Evolutionary conservation across 1,140 invertebrate genomes (phyloP).

Genomic region (Mesaphorura yosii): DNA sequence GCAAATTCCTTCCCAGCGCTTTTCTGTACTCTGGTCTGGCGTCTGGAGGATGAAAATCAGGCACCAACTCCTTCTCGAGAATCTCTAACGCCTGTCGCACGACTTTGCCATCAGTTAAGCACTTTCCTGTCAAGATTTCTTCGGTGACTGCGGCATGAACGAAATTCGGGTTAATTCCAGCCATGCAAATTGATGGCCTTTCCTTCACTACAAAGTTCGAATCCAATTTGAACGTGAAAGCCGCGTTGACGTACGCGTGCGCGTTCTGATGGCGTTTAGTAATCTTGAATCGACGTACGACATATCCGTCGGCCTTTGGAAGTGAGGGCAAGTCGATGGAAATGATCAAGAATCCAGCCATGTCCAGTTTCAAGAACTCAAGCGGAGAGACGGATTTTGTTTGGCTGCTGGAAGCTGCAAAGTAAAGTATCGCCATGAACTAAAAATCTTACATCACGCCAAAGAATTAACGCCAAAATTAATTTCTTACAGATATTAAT

Average conservation of each 20-base stretch:
- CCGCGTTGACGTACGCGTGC: conserved; percentile 39
- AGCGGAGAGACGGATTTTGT: background rate
- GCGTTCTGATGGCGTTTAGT: conserved; percentile 34
- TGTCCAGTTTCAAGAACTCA: conserved; percentile 21
- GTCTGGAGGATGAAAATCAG: conserved; percentile 50
- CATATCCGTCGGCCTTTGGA: conserved; percentile 11
- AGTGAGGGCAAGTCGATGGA: conserved; percentile 34
- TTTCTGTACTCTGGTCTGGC: conserved; percentile 51
- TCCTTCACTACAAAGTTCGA: conserved; percentile 5
- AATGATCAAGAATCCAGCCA: conserved; percentile 16
- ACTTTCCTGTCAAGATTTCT: conserved; percentile 46
- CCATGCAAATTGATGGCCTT: conserved; percentile 16
- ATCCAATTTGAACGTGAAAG: conserved; percentile 35
- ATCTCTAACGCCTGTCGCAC: conserved; percentile 46
- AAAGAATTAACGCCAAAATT: background rate
- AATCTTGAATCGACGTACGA: conserved; percentile 36
- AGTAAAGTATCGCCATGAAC: background rate
- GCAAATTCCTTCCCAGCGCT: conserved; percentile 49
- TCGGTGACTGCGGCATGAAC: conserved; percentile 58
- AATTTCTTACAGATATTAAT: conserved; percentile 34
- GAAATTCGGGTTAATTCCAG: conserved; percentile 41
- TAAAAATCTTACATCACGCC: background rate
- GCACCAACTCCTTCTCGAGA: conserved; percentile 49
- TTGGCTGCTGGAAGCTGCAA: background rate
- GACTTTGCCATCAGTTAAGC: conserved; percentile 38